Percentiles rank a stretch among this genome's conserved stretches.
Evolutionary conservation across 2,888 invertebrate genomes (phyloP).

Genomic region (Phorcus lineatus): DNA sequence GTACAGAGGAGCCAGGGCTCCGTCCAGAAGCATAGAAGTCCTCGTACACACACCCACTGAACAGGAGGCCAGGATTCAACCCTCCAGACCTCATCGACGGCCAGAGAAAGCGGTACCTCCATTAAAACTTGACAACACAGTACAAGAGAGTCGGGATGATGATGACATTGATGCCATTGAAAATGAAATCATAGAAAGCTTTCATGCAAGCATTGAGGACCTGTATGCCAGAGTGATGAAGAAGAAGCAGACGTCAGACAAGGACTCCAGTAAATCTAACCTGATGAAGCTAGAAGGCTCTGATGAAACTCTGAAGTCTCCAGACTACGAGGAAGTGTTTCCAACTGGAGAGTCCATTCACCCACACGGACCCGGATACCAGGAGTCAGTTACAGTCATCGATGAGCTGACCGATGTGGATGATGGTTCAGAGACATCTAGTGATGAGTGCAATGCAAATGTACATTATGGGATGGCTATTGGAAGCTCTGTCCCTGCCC

Average conservation of each 20-base stretch:
- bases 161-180: conserved; percentile 31
- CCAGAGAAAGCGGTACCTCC: not conserved
- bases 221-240: conserved; percentile 43
- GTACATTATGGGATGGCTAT: not conserved
- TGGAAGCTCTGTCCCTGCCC: not conserved
- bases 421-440: not conserved
- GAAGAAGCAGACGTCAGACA: conserved; percentile 26
- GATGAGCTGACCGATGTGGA: not conserved
- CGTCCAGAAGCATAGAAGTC: conserved; percentile 69
- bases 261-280: conserved; percentile 12
- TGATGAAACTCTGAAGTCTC: not conserved
- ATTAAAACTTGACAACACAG: not conserved
- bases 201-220: conserved; percentile 34
- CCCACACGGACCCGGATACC: not conserved
- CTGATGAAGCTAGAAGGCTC: not conserved
- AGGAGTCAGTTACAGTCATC: not conserved
- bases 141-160: not conserved
- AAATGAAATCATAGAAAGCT: conserved; percentile 26
- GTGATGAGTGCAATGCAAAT: not conserved
- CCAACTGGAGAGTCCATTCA: not conserved
- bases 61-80: conserved; percentile 8
- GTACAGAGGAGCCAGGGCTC: conserved; percentile 42
- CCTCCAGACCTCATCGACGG: not conserved
- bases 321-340: not conserved
- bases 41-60: conserved; percentile 48